These are phyloP conservation scores for Xylota sylvarum DNA, from an alignment of 2,888 invertebrate species.

Conservation along the genomic window DNA sequence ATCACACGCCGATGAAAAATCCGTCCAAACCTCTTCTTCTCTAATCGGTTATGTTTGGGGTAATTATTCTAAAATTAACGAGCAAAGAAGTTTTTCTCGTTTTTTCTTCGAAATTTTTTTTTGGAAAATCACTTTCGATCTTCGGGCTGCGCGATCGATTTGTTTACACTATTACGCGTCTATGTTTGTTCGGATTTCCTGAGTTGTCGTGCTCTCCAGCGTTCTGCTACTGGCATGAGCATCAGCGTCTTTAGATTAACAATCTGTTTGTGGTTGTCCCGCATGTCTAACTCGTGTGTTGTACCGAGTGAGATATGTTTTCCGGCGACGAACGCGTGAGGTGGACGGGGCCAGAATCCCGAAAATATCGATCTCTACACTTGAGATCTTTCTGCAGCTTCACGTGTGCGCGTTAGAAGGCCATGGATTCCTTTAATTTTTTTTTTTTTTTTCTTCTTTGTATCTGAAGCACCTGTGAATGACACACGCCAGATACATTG, in stretches of 20 bases:
- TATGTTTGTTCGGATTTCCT: conserved; percentile 76
- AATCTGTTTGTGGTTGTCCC: conserved; percentile 75
- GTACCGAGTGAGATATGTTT: conserved; percentile 71
- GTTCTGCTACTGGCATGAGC: conserved; percentile 37
- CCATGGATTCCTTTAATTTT: conserved; percentile 31
- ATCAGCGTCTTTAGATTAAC: conserved; percentile 57
- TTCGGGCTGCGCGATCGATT: conserved; percentile 43
- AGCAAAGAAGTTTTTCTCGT: conserved; percentile 9
- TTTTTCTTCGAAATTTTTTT: conserved; percentile 32
- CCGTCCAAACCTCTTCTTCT: conserved; percentile 34
- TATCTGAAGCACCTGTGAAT: conserved; percentile 77
- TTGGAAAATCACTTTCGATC: conserved; percentile 68
- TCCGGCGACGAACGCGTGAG: conserved; percentile 34
- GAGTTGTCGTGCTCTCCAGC: conserved; percentile 55
- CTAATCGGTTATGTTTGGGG: conserved; percentile 55
- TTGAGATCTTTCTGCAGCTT: conserved; percentile 63
- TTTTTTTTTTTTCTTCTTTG: conserved; percentile 37
- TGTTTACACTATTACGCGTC: conserved; percentile 72
- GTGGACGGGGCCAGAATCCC: background rate
- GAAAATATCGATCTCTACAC: conserved; percentile 60
- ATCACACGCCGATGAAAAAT: conserved; percentile 67
- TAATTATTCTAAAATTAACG: conserved; percentile 65
- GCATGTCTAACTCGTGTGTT: conserved; percentile 48
- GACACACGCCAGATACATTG: conserved; percentile 69
- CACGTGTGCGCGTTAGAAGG: conserved; percentile 47